A percentile compares a stretch with the other conserved stretches of the same genome.
Conservation (phyloP, 92 coral and sea anemone species). For the Hydrozoanthus gracilis region DNA sequence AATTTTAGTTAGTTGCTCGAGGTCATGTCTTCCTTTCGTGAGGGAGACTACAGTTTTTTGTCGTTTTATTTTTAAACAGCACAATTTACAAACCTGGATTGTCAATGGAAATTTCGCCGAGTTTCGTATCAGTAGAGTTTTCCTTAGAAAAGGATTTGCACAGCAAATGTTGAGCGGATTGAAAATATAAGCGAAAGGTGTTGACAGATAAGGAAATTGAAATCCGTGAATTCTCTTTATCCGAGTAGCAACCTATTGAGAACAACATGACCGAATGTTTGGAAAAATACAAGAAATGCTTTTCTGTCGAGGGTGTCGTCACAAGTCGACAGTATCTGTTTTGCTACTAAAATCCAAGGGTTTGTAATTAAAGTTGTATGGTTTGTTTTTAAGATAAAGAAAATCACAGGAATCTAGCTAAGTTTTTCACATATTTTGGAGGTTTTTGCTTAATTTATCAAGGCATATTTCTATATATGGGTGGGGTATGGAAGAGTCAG, state of each 20-base stretch:
- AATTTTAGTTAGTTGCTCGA: constrained; percentile 37
- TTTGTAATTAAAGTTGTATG: neutral
- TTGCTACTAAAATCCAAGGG: constrained; percentile 1
- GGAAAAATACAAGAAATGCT: constrained; percentile 13
- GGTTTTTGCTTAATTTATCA: constrained; percentile 22
- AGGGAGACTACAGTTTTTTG: neutral
- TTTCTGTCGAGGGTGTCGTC: neutral
- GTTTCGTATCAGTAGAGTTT: constrained; percentile 2
- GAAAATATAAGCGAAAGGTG: constrained; percentile 11
- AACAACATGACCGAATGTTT: constrained; percentile 25
- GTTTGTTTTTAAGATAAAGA: constrained; percentile 4
- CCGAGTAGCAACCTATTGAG: constrained; percentile 20
- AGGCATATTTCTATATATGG: constrained; percentile 48
- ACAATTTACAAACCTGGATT: neutral
- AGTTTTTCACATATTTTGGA: constrained; percentile 50
- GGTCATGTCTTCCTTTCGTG: constrained; percentile 29
- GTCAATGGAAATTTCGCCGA: neutral
- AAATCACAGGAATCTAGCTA: constrained; percentile 47
- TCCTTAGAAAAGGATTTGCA: neutral
- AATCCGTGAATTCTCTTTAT: constrained; percentile 21
- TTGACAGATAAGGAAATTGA: constrained; percentile 43
- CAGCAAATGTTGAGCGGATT: constrained; percentile 9
- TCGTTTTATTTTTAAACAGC: neutral
- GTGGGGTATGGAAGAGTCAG: constrained; percentile 38
- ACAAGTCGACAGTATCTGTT: constrained; percentile 27